Percentiles rank a stretch among this genome's conserved stretches.
Evolutionary conservation across 2,888 invertebrate species (phyloP).

Genomic region (Cryptocephalus moraei): DNA sequence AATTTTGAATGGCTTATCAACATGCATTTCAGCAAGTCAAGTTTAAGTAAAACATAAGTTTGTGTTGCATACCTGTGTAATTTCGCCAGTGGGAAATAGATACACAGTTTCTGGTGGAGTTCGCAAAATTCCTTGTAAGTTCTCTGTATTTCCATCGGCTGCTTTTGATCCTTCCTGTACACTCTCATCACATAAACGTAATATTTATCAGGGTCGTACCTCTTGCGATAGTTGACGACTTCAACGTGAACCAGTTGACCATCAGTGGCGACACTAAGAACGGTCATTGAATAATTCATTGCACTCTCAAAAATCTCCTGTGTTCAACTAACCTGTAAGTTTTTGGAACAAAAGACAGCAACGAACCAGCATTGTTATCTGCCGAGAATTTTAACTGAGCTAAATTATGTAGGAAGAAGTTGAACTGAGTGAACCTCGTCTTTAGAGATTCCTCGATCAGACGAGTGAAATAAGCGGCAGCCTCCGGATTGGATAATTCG

Average conservation of each 20-base stretch:
- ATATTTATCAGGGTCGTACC: constrained; percentile 94
- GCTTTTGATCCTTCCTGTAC: constrained; percentile 73
- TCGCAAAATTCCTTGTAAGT: constrained; percentile 96
- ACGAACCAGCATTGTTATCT: constrained; percentile 70
- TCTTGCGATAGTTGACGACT: constrained; percentile 84
- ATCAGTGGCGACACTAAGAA: constrained; percentile 70
- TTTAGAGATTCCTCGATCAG: constrained; percentile 93
- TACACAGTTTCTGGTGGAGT: constrained; percentile 86
- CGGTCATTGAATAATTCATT: constrained; percentile 1
- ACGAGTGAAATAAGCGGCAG: constrained; percentile 89
- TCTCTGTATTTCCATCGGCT: constrained; percentile 81
- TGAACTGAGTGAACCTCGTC: constrained; percentile 90
- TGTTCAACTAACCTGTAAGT: constrained; percentile 73
- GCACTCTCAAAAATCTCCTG: not conserved
- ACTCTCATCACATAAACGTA: constrained; percentile 87
- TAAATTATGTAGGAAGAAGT: constrained; percentile 92
- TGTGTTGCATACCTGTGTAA: constrained; percentile 64
- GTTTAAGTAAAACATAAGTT: too few relatives aligned
- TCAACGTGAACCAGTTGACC: constrained; percentile 78
- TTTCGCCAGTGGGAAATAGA: constrained; percentile 84
- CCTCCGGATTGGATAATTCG: constrained; percentile 85
- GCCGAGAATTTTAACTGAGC: constrained; percentile 65
- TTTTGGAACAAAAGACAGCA: constrained; percentile 88
- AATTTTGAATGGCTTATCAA: too few relatives aligned
- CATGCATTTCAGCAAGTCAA: too few relatives aligned